Conservation (phyloP, 2,888 invertebrate species). For the Celastrina argiolus region DNA sequence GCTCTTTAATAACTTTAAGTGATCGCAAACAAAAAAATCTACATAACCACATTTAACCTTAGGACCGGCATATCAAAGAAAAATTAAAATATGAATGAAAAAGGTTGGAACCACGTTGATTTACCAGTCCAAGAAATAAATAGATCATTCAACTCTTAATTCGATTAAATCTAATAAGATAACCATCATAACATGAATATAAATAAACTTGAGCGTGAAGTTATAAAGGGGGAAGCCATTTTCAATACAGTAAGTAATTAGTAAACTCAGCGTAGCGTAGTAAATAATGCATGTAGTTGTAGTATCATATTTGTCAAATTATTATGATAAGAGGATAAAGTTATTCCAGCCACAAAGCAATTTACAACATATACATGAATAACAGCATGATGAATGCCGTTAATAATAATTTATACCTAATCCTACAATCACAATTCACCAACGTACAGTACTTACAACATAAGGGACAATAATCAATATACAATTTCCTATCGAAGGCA, state of each 20-base stretch:
- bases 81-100: neutral
- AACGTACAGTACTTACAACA: neutral
- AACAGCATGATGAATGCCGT: neutral
- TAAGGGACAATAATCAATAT: neutral
- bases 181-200: neutral
- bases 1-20: neutral
- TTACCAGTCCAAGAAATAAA: neutral
- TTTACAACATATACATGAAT: neutral
- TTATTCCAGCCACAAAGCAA: neutral
- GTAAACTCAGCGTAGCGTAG: constrained; percentile 3
- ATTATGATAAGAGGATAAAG: neutral
- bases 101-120: neutral
- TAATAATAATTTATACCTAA: neutral
- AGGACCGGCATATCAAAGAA: neutral
- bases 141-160: neutral
- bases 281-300: neutral
- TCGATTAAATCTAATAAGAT: constrained; percentile 10
- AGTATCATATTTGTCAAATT: neutral
- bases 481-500: neutral
- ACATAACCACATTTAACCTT: neutral
- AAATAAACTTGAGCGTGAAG: constrained; percentile 6
- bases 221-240: constrained; percentile 9
- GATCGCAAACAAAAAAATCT: neutral
- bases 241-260: constrained; percentile 17
- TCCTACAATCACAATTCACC: neutral